A percentile compares a stretch with the other conserved stretches of the same genome.
Conservation (phyloP, 30 jellyfish, hydroid and myxozoan genomes). For the Aurelia aurita complex sp. Pacific region DNA sequence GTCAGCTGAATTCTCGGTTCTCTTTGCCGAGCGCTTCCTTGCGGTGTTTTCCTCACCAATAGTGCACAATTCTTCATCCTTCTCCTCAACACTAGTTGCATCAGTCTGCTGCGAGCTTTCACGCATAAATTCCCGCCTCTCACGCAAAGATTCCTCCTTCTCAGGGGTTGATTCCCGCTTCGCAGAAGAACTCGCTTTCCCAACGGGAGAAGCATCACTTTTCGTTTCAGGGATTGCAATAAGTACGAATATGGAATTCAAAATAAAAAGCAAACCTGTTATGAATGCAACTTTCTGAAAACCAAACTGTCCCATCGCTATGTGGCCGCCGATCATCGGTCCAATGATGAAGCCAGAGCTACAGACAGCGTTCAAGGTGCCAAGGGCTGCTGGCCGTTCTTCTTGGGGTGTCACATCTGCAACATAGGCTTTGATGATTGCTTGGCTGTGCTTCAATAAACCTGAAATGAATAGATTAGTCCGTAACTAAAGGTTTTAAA, state of each 20-base stretch:
- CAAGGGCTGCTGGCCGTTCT: conserved; percentile 83
- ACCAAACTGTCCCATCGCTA: conserved; percentile 77
- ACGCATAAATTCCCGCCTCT: no score
- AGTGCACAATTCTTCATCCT: no score
- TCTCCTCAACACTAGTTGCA: no score
- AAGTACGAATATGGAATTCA: conserved; percentile 66
- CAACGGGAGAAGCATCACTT: no score
- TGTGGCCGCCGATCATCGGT: conserved; percentile 90
- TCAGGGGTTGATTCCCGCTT: background rate
- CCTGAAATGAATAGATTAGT: conserved; percentile 56
- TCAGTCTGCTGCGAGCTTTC: no score
- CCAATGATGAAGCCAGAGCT: conserved; percentile 94
- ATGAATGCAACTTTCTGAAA: conserved; percentile 74
- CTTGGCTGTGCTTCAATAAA: conserved; percentile 87
- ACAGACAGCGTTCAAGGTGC: conserved; percentile 79
- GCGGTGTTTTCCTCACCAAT: no score
- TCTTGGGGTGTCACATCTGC: conserved; percentile 79
- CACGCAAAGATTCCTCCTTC: no score
- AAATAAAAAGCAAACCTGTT: conserved; percentile 67
- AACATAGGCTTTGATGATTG: conserved; percentile 80
- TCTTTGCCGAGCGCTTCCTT: no score
- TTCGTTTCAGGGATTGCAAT: conserved; percentile 20
- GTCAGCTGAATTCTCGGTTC: no score
- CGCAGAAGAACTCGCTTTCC: background rate
- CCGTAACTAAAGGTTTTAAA: no score